Conservation (phyloP, 2,113 vertebrate genomes). For the Sturnira hondurensis region DNA sequence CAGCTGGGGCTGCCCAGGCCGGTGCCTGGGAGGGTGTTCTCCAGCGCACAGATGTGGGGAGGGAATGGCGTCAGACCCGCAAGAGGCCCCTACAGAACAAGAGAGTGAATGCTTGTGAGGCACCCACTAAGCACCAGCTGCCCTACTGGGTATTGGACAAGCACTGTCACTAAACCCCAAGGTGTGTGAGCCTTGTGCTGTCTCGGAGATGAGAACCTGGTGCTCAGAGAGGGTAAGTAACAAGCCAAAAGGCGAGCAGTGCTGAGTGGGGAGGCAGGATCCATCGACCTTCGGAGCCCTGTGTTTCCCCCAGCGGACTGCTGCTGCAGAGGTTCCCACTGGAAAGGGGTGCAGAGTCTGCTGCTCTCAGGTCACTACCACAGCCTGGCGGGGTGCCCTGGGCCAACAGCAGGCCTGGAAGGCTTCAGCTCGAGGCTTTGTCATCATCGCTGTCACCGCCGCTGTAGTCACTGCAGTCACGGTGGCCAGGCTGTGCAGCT, state of each 20-base stretch:
- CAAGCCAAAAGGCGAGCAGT: background rate
- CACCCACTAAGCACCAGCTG: background rate
- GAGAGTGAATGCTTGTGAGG: background rate
- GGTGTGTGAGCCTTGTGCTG: background rate
- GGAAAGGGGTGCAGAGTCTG: background rate
- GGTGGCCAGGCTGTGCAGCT: accelerated
- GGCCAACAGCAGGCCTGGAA: background rate
- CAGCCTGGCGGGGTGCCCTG: background rate
- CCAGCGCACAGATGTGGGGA: background rate
- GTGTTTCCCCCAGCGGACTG: background rate
- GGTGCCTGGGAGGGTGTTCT: background rate
- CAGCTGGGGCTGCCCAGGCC: background rate
- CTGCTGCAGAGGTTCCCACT: background rate
- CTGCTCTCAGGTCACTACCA: background rate
- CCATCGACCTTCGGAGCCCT: background rate
- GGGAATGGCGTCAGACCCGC: too few relatives aligned
- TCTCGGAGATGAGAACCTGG: background rate
- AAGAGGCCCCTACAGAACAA: background rate
- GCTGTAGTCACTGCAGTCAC: accelerated
- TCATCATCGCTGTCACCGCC: accelerated
- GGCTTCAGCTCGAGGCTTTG: accelerated
- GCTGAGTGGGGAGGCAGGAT: background rate
- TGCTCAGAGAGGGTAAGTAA: background rate
- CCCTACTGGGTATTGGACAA: background rate
- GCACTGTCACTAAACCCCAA: background rate